These are phyloP conservation scores for Sebastes oblongus DNA, from an alignment of 2,797 vertebrate genomes.

Conservation along the genomic window DNA sequence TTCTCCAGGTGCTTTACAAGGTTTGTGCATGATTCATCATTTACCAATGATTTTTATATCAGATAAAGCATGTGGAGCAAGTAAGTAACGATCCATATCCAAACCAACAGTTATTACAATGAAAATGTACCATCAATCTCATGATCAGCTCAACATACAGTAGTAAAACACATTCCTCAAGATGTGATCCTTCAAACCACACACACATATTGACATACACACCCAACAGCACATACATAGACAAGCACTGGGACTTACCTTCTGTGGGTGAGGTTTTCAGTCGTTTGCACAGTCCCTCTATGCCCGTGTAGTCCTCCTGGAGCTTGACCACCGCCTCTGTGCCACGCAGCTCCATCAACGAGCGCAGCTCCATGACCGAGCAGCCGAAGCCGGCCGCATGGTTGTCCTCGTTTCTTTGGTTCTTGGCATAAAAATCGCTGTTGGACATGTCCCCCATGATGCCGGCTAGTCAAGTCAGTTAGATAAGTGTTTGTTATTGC, in stretches of 20 bases:
- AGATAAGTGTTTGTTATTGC: conserved; percentile 75
- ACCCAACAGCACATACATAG: not conserved
- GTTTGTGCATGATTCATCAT: not conserved
- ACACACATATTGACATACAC: conserved; percentile 18
- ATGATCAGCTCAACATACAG: not conserved
- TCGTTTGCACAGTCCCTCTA: conserved; percentile 93
- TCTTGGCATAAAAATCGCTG: conserved; percentile 99
- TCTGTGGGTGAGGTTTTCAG: conserved; percentile 95
- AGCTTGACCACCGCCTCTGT: conserved; percentile 95
- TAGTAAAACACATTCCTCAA: conserved; percentile 8
- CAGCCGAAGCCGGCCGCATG: conserved; percentile 92
- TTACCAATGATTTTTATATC: not conserved
- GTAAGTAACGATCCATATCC: not conserved
- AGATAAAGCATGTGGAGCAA: not conserved
- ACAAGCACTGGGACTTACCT: conserved; percentile 83
- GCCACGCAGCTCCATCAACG: conserved; percentile 97
- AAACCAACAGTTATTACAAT: not conserved
- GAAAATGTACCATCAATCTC: not conserved
- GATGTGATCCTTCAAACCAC: not conserved
- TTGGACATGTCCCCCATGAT: conserved; percentile 99
- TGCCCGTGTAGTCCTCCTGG: conserved; percentile 94
- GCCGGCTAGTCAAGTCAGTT: conserved; percentile 68
- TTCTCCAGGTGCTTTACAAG: conserved; percentile 51
- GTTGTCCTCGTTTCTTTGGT: conserved; percentile 96
- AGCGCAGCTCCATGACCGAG: conserved; percentile 93